Evolutionary conservation across 2,797 vertebrate genomes (phyloP), one percentile per base, ranked within the genome.

Genomic region (Xenopus petersii): DNA sequence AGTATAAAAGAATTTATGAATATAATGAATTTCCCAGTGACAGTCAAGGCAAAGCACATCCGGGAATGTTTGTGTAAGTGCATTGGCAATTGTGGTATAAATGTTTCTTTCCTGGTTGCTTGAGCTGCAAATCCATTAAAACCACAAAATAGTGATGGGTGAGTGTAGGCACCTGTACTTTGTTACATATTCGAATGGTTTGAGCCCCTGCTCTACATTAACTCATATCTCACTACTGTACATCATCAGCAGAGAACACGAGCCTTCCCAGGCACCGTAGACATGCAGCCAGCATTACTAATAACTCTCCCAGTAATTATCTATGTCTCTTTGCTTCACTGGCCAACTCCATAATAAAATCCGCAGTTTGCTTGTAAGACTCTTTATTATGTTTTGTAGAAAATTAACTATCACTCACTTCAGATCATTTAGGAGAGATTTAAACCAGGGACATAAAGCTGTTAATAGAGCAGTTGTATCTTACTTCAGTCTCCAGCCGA

Each of bases 281-380:
- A 56, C 7, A 56, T 5, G 54, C 54, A 56, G 54, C 15, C 54
- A 56, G 16, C 54, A 56, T 16, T 56, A 12, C 54, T 56, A 56
- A 16, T 56, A 56, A 56, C 54, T 56, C 7, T 56, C 15, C 54
- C 7, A 17, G 54, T 56, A 56, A 56, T 56, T 56, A 56, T 56
- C 54, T 15, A 56, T 56, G 17, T 56, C 54, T 56, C 54, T 56
- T 16, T 56, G 54, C 54, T 56, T 17, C 54, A 56, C 15, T 56
- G 54, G 54, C 54, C n/a, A 56, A 17, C 54, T 56, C 54, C 15
- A n/a, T 56, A 56, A 56, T 56, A 56, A 56, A 17, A 56, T 56
- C 54, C 54, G 16, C 54, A 56, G 10, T 56, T 56, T 56, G 54
- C 54, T 56, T 56, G 54, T 17, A 17, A 56, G 54, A 56, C 16